Evolutionary conservation across 2,888 invertebrate genomes (phyloP), one percentile per base, ranked within the genome.

Genomic region (Drosophila suboccidentalis): DNA sequence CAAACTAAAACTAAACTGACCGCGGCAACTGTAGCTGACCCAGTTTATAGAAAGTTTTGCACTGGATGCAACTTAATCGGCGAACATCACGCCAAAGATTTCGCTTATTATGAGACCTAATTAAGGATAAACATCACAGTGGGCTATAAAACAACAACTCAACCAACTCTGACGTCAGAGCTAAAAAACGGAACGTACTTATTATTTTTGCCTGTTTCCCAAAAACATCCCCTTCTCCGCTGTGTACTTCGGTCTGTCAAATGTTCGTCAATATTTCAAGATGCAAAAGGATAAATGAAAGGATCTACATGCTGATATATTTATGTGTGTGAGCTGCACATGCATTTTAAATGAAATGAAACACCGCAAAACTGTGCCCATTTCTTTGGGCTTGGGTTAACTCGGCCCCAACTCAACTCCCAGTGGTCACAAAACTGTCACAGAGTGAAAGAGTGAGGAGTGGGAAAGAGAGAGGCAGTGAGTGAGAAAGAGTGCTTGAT

Each of bases 261-360:
- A 72, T 68, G 62, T 64, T 76, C 39, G 75, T 64, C 76, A 72
- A 75, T 75, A 75, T 64, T 64, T 76, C 39, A 19, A 47, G 38
- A 17, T 10, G 44, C 13, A 51, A 51, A 51, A 36, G 63, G 39
- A 39, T 64, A 64, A 50, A 41, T 15, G 50, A 38, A 50, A 50
- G 67, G 49, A 67, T 61, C 43, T 47, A 51, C 66, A 54, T 39
- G 10, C 60, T 46, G 49, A 22, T 22, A 22, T 26, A 26, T 26
- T 5, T 26, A 8, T 26, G 11, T 49, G 29, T 47, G 46, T 71
- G 59, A 51, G 46, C 58, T 38, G 59, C 50, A 57, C 69, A 62
- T 76, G 72, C 68, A 69, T 72, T 58, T 57, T 58, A 61, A 64
- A 75, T 76, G 64, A 64, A 72, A 47, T 22, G 22, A 22, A 22